Percentiles rank a stretch among this genome's conserved stretches.
Conservation (phyloP, 2,113 vertebrate genomes). For the Suncus etruscus region DNA sequence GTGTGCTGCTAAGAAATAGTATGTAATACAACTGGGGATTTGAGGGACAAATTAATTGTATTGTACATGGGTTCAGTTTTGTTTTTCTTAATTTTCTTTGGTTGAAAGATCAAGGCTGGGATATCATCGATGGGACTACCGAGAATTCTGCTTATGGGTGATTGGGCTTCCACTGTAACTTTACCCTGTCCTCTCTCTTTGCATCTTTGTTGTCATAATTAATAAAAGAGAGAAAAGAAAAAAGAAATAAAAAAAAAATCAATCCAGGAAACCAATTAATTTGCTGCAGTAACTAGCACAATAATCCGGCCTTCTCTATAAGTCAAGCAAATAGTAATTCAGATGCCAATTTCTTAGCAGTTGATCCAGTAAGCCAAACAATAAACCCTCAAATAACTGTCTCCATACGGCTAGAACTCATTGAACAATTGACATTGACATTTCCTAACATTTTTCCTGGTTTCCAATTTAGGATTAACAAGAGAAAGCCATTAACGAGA, state of each 20-base stretch:
- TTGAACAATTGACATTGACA: conserved; percentile 1
- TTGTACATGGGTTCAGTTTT: no score
- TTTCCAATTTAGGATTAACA: background rate
- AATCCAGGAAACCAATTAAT: background rate
- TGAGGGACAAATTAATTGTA: no score
- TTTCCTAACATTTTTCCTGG: background rate
- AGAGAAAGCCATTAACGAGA: background rate
- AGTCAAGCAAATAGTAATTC: background rate
- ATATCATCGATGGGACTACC: no score
- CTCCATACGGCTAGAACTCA: background rate
- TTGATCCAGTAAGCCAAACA: background rate
- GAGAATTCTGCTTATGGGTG: no score
- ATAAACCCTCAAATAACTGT: background rate
- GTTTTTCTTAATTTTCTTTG: no score
- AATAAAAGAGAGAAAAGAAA: no score
- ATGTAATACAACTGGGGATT: no score
- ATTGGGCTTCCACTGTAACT: no score
- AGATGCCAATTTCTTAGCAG: background rate
- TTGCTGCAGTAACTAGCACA: background rate
- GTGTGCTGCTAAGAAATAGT: no score
- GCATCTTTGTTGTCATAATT: no score
- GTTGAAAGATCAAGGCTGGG: no score
- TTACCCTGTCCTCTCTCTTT: no score
- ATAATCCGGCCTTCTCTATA: background rate
- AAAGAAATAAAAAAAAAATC: background rate